These are phyloP conservation scores for Phyllopteryx taeniolatus DNA, from an alignment of 2,113 vertebrate species.

Conservation along the genomic window DNA sequence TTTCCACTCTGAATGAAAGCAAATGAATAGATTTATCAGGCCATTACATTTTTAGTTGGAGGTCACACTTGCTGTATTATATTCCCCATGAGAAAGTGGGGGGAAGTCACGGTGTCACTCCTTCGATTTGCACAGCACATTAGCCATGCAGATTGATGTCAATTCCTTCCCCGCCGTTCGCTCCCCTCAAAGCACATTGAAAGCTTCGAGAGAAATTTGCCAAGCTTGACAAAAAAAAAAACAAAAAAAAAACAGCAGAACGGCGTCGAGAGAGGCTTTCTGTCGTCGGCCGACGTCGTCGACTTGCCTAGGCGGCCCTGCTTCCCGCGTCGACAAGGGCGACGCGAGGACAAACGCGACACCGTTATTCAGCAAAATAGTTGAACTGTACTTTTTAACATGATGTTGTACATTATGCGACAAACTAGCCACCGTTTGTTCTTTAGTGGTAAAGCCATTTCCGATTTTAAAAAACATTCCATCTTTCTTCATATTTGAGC, in stretches of 20 bases:
- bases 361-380: not conserved
- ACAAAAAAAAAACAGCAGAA: not conserved
- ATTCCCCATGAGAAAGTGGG: slow-evolving; percentile 32
- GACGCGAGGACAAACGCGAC: slow-evolving; percentile 11
- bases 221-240: slow-evolving; percentile 23
- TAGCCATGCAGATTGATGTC: slow-evolving; percentile 67
- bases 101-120: slow-evolving; percentile 49
- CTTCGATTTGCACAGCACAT: slow-evolving; percentile 49
- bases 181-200: slow-evolving; percentile 20
- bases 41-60: slow-evolving; percentile 42
- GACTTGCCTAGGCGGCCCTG: not conserved
- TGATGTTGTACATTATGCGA: not conserved
- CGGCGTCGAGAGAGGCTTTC: slow-evolving; percentile 12
- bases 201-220: slow-evolving; percentile 47
- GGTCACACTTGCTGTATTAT: slow-evolving; percentile 52
- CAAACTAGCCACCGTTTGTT: not conserved
- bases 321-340: slow-evolving; percentile 22
- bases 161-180: slow-evolving; percentile 40
- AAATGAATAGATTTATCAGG: slow-evolving; percentile 44
- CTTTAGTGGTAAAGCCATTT: not conserved
- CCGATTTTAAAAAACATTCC: not conserved
- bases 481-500: not conserved
- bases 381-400: too few species aligned
- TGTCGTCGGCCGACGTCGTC: slow-evolving; percentile 26
- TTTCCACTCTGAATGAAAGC: slow-evolving; percentile 40